A percentile compares a stretch with the other conserved stretches of the same genome.
These are phyloP conservation scores for Drosophila histrio DNA, from an alignment of 2,888 invertebrate species.

Conservation along the genomic window DNA sequence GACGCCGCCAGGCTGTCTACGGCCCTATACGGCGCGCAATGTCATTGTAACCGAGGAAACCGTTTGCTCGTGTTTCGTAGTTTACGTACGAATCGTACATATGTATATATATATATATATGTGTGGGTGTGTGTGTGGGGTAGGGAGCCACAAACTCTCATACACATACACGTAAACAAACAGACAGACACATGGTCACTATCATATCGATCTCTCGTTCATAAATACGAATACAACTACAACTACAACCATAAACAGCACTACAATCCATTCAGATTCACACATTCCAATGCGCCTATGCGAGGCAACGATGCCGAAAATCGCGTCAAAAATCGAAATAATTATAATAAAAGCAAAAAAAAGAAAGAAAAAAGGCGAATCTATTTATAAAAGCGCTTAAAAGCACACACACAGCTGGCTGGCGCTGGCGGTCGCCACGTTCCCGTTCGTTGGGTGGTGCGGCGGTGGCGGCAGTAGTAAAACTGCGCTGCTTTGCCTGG, in stretches of 20 bases:
- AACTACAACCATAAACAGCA: constrained; percentile 16
- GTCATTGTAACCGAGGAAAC: constrained; percentile 73
- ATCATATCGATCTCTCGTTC: constrained; percentile 69
- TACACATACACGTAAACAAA: constrained; percentile 28
- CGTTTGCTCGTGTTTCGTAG: constrained; percentile 45
- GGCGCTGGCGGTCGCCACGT: constrained; percentile 56
- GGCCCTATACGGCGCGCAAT: constrained; percentile 63
- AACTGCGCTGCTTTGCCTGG: constrained; percentile 55
- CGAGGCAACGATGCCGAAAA: constrained; percentile 58
- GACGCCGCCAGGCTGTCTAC: constrained; percentile 73
- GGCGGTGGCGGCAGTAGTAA: constrained; percentile 62
- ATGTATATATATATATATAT: neutral
- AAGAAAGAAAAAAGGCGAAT: constrained; percentile 74
- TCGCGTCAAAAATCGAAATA: constrained; percentile 75
- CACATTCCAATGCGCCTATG: constrained; percentile 59
- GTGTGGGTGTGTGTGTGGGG: constrained; percentile 20
- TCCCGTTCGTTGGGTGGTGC: constrained; percentile 46
- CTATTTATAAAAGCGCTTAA: constrained; percentile 81
- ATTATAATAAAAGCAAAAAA: constrained; percentile 71
- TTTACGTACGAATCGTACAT: constrained; percentile 13
- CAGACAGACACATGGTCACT: constrained; percentile 65
- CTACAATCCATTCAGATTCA: constrained; percentile 51
- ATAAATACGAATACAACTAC: constrained; percentile 52
- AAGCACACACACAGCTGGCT: constrained; percentile 55
- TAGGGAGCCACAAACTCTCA: constrained; percentile 44